phyloP scores from a whole-genome alignment of 2,888 invertebrate genomes.

The Platerodrilus igneus region DNA sequence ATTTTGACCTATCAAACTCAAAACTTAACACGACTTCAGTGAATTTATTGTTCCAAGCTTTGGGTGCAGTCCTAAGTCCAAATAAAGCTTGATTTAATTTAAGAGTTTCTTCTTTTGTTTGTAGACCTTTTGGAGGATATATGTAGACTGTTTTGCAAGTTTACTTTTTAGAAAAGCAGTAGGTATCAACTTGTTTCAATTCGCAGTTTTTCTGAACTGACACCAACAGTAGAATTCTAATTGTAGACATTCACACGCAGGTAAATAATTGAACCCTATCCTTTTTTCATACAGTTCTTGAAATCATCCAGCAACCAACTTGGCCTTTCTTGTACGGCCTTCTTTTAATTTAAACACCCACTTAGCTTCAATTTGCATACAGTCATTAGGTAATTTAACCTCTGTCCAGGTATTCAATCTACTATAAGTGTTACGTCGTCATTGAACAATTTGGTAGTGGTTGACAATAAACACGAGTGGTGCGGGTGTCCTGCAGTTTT shows the following conservation, averaged over 20 bases:
- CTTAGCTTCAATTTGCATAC: constrained; percentile 24
- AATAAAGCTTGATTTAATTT: constrained; percentile 3
- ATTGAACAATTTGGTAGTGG: no score
- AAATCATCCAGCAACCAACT: constrained; percentile 29
- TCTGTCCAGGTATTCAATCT: no score
- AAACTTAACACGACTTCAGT: constrained; percentile 8
- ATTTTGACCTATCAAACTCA: constrained; percentile 8
- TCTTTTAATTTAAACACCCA: constrained; percentile 22
- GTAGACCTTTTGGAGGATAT: constrained; percentile 8
- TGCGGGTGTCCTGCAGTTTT: no score
- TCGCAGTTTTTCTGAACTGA: no score
- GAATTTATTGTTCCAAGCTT: constrained; percentile 14
- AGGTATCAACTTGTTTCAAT: constrained; percentile 11
- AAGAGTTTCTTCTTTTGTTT: constrained; percentile 1
- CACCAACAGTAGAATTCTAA: neutral
- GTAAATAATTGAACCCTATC: constrained; percentile 21
- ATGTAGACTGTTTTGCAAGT: no score
- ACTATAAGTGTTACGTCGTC: no score
- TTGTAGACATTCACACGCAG: constrained; percentile 2
- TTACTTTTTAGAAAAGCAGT: constrained; percentile 18
- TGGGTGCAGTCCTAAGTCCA: constrained; percentile 10
- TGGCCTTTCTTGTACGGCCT: constrained; percentile 26
- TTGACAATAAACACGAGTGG: no score
- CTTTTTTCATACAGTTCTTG: constrained; percentile 20
- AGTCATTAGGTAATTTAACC: no score